These are phyloP conservation scores for Mesorhabditis spiculigera DNA, from an alignment of 2,888 invertebrate genomes.

Conservation along the genomic window DNA sequence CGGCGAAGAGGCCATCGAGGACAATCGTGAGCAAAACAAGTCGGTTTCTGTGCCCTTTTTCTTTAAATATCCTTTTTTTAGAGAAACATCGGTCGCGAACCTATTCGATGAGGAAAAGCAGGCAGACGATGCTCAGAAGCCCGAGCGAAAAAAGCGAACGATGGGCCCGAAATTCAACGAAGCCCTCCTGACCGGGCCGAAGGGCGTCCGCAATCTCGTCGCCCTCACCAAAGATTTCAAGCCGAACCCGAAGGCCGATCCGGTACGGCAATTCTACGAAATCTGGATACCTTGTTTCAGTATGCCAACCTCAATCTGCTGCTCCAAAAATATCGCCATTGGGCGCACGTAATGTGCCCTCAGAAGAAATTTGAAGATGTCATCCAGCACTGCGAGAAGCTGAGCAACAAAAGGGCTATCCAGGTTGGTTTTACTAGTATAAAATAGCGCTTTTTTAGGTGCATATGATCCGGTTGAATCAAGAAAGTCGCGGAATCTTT, in stretches of 20 bases:
- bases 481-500: too few relatives aligned
- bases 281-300: conserved; percentile 15
- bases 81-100: neutral
- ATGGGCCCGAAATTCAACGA: conserved; percentile 24
- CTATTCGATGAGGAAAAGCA: conserved; percentile 1
- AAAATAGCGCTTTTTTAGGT: neutral
- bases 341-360: conserved; percentile 35
- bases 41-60: neutral
- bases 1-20: neutral
- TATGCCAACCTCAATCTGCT: conserved; percentile 26
- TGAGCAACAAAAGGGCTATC: conserved; percentile 27
- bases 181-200: conserved; percentile 21
- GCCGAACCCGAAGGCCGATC: conserved; percentile 26
- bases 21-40: neutral
- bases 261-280: conserved; percentile 17
- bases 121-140: neutral
- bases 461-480: too few relatives aligned
- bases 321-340: conserved; percentile 36
- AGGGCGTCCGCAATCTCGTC: conserved; percentile 24
- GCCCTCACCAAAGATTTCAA: conserved; percentile 26
- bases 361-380: conserved; percentile 36
- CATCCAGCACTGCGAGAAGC: conserved; percentile 27
- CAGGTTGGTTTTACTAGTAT: conserved; percentile 16
- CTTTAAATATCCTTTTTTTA: neutral
- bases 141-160: neutral